Evolutionary conservation across 2,797 vertebrate genomes (phyloP), one percentile per base, ranked within the genome.

Genomic region (Sus cebifrons): DNA sequence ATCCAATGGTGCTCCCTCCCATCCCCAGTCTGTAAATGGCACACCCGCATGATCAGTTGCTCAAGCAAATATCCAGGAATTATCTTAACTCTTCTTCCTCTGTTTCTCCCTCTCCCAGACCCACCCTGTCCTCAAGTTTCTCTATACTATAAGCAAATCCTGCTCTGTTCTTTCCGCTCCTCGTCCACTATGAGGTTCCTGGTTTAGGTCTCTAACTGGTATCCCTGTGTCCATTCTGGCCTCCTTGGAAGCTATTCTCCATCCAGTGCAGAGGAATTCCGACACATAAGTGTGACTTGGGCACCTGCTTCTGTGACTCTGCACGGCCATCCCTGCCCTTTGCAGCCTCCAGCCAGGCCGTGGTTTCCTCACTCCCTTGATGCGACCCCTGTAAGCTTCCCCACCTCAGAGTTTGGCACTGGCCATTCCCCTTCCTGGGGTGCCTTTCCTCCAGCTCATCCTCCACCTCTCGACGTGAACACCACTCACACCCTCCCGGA

Each of bases 141-240:
- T 83, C 58, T 81, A 0, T 1, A 16, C 17, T 17, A 5, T 15
- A 40, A 44, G 25, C 56, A 89, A 91, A 52, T 11, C 40, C 21
- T 8, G 1, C 23, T 74, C 52, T 36, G 11, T 25, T 29, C 82
- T 62, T 65, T 25, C 54, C 4, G 36, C 11, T 85, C 25, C 36
- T 0, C 11, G 6, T 75, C 40, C 15, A 65, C 14, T 12, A 17
- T 36, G 0, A 9, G 8, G 15, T 1, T 21, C 40, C 32, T 49
- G 17, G 8, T 21, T 23, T 18, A 58, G 77, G 71, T 9, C 17
- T 5, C 70, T 68, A 11, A 21, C 1, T 58, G 4, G 17, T 78
- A 23, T 32, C 27, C 11, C 8, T 27, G 14, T 40, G 32, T 52
- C 18, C 14, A 54, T 14, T 1, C 60, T 14, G 74, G 58, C 52